These are phyloP conservation scores for Sisyra nigra DNA, from an alignment of 2,888 invertebrate genomes.

Conservation along the genomic window DNA sequence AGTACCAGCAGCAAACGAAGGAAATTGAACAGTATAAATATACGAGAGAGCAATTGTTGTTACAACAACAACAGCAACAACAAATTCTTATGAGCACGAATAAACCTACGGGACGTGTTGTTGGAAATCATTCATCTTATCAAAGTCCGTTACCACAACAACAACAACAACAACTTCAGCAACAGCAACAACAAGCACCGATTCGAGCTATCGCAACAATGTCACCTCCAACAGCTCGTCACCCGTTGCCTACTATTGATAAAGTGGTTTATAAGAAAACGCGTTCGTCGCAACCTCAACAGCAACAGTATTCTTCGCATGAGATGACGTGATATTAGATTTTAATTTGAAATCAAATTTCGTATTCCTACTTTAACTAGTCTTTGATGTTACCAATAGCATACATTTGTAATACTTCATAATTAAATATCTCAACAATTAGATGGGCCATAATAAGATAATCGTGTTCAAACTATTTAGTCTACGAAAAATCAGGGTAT, in stretches of 20 bases:
- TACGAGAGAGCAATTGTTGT: slow-evolving; percentile 21
- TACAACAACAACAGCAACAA: slow-evolving; percentile 17
- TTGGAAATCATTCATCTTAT: slow-evolving; percentile 2
- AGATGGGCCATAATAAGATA: too few species aligned
- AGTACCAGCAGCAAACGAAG: slow-evolving; percentile 17
- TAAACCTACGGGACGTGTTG: slow-evolving; percentile 1
- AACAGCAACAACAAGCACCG: slow-evolving; percentile 2
- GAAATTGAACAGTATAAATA: slow-evolving; percentile 24
- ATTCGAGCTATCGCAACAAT: slow-evolving; percentile 14
- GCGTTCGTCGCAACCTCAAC: not conserved
- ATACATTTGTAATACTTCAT: too few species aligned
- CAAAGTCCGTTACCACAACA: not conserved
- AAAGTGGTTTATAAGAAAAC: slow-evolving; percentile 14
- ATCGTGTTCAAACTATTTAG: too few species aligned
- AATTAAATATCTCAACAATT: too few species aligned
- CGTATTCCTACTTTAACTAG: too few species aligned
- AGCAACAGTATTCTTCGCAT: slow-evolving; percentile 12
- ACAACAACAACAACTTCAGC: slow-evolving; percentile 14
- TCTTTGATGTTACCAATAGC: too few species aligned
- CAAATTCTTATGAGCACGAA: not conserved
- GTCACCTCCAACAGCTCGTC: not conserved
- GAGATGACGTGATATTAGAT: slow-evolving; percentile 20
- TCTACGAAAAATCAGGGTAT: too few species aligned
- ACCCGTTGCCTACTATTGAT: not conserved
- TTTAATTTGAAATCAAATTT: too few species aligned